Percentiles rank a stretch among this genome's conserved stretches.
phyloP scores from a whole-genome alignment of 1,140 invertebrate species.

The Ceratosolen solmsi region DNA sequence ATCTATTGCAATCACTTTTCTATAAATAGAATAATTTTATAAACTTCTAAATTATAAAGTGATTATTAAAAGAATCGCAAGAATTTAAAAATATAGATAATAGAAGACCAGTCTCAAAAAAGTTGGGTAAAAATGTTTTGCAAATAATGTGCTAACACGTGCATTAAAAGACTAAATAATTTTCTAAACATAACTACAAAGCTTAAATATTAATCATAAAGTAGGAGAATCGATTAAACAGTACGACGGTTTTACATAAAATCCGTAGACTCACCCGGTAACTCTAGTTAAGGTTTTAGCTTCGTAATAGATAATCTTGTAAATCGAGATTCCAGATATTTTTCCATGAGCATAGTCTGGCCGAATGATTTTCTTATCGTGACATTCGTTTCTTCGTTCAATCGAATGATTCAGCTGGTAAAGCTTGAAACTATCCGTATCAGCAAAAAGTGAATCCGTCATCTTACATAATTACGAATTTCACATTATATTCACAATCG shows the following conservation, averaged over 20 bases:
- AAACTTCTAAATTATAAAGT: too few species aligned
- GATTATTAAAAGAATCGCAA: too few species aligned
- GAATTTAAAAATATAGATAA: too few species aligned
- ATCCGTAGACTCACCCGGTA: background rate
- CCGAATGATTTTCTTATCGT: background rate
- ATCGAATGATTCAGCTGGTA: background rate
- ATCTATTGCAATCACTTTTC: too few species aligned
- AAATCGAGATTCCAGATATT: slow-evolving; percentile 29
- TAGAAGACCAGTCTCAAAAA: too few species aligned
- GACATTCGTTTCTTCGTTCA: background rate
- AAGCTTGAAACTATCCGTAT: slow-evolving; percentile 4
- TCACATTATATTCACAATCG: background rate
- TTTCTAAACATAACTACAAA: too few species aligned
- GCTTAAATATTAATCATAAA: slow-evolving; percentile 51
- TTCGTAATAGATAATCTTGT: slow-evolving; percentile 44
- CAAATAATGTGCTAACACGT: background rate
- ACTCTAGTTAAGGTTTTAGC: background rate
- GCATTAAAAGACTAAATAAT: slow-evolving; percentile 48
- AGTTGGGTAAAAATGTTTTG: slow-evolving; percentile 15
- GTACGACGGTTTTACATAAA: background rate
- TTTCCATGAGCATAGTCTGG: background rate
- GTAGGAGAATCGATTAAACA: slow-evolving; percentile 39
- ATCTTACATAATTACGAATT: background rate
- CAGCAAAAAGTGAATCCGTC: too few species aligned
- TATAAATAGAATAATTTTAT: too few species aligned